Percentiles rank a stretch among this genome's conserved stretches.
phyloP scores from a whole-genome alignment of 1,140 invertebrate species.

The Diplogasteroides magnus region DNA sequence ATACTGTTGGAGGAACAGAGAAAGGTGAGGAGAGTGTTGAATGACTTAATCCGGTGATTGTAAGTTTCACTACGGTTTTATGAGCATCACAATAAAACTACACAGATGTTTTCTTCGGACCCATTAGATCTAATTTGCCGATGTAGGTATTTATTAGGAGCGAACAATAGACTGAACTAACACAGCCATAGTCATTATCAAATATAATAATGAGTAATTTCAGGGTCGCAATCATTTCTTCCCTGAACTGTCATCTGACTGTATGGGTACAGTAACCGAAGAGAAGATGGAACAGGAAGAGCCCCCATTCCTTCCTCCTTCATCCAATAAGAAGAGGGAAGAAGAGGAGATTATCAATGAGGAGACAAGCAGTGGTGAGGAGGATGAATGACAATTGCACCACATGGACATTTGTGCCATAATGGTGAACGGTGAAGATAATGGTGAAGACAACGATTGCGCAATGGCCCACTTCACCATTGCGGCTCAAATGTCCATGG shows the following conservation, averaged over 20 bases:
- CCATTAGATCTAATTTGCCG: not conserved
- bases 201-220: too few relatives aligned
- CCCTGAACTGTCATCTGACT: not conserved
- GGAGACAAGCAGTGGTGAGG: not conserved
- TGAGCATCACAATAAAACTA: constrained; percentile 8
- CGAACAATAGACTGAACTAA: not conserved
- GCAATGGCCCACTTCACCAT: too few relatives aligned
- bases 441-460: too few relatives aligned
- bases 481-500: too few relatives aligned
- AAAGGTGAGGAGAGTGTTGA: constrained; percentile 16
- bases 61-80: constrained; percentile 20
- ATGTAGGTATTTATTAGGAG: not conserved
- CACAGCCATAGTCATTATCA: constrained; percentile 4
- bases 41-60: too few relatives aligned
- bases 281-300: too few relatives aligned
- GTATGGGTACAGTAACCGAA: too few relatives aligned
- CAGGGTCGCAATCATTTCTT: not conserved
- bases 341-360: not conserved
- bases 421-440: too few relatives aligned
- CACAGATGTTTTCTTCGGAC: not conserved
- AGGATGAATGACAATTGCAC: too few relatives aligned
- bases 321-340: too few relatives aligned
- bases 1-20: constrained; percentile 29
- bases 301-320: too few relatives aligned
- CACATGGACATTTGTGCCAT: too few relatives aligned